These are phyloP conservation scores for Avahi laniger DNA, from an alignment of 2,797 vertebrate species.

Conservation along the genomic window DNA sequence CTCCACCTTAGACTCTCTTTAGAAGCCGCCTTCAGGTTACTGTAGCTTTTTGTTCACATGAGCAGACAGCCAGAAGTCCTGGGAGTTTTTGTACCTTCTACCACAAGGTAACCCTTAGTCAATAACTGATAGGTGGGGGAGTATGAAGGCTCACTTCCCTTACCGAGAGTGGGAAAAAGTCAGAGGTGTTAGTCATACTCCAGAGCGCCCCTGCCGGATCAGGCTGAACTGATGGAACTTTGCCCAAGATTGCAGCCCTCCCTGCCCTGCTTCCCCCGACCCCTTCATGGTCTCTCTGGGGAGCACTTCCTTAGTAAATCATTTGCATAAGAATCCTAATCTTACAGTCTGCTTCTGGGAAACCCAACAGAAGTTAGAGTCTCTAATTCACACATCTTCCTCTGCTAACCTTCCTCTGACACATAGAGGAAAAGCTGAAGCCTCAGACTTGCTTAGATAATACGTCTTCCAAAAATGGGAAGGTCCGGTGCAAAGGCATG, in stretches of 20 bases:
- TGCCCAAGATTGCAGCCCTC: not conserved
- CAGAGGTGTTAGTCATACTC: not conserved
- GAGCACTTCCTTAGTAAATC: not conserved
- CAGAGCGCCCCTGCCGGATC: not conserved
- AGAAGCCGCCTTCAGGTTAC: not conserved
- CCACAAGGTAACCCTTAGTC: not conserved
- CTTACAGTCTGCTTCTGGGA: not conserved
- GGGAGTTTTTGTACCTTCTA: not conserved
- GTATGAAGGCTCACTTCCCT: not conserved
- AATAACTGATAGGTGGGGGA: not conserved
- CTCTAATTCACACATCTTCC: not conserved
- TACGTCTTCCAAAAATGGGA: not conserved
- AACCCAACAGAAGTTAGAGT: not conserved
- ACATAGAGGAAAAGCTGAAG: not conserved
- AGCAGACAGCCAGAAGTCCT: not conserved
- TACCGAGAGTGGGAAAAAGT: not conserved
- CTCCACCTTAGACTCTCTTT: not conserved
- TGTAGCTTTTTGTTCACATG: not conserved
- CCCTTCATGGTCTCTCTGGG: not conserved
- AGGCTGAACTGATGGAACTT: not conserved
- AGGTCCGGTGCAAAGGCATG: not conserved
- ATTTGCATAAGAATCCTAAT: not conserved
- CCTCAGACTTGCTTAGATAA: not conserved
- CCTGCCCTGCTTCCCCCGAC: not conserved
- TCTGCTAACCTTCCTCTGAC: not conserved